Evolutionary conservation across 2,797 vertebrate species (phyloP), one percentile per base, ranked within the genome.

Genomic region (Hoplostethus mediterraneus): DNA sequence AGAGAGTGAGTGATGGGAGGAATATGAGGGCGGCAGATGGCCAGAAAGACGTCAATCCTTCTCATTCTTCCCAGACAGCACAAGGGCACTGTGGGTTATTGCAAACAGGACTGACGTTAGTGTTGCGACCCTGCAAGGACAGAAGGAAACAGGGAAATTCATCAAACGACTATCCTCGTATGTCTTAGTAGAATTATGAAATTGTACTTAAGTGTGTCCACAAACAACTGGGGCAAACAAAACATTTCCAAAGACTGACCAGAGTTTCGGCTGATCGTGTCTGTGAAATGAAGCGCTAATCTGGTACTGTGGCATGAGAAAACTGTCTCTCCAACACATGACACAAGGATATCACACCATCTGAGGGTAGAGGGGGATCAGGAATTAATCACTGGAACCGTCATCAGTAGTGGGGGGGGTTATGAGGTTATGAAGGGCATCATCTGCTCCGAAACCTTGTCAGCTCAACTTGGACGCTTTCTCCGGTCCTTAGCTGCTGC

Each of bases 1-100:
- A 63, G 62, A 54, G 81, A 61, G 73, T 11, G 77, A 80, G 36
- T 54, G 79, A 69, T 31, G 68, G 81, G 69, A 84, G 82, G 72
- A 72, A 73, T 71, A 21, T 68, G 56, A 68, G 67, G 67, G 75
- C 54, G 71, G 91, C 94, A 95, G 94, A 95, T 95, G 94, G 94
- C 86, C 84, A 84, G 81, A 94, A 92, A 92, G 92, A 94, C 90
- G 85, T 93, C 92, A 93, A 82, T 92, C 86, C 83, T 75, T 77
- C 80, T 90, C 83, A 87, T 91, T 93, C 92, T 90, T 92, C 87
- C 79, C 88, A 90, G 91, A 92, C 90, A 87, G 85, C 85, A 84
- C 67, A 77, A 87, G 89, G 87, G 71, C 79, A 65, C 31, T 40
- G 80, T 82, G 88, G 86, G 82, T 91, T 82, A 91, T 90, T 86